These are phyloP conservation scores for Phengaris arion DNA, from an alignment of 2,888 invertebrate genomes.

Conservation along the genomic window DNA sequence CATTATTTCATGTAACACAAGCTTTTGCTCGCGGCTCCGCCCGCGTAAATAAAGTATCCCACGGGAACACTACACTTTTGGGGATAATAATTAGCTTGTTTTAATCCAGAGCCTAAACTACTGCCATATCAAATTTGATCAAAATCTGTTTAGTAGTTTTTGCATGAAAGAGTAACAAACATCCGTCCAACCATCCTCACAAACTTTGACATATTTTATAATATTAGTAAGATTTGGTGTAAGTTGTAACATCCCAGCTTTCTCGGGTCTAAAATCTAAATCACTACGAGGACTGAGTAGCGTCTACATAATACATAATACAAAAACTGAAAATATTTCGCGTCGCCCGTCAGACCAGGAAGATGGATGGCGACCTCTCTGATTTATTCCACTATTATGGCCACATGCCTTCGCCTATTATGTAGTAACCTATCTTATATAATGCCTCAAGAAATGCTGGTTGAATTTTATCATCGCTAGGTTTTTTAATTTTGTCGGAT, in stretches of 20 bases:
- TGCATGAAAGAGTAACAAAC: too few species aligned
- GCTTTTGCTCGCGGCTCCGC: too few species aligned
- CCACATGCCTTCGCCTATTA: conserved; percentile 31
- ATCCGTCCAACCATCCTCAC: too few species aligned
- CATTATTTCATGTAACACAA: too few species aligned
- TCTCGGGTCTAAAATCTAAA: neutral
- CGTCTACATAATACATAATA: conserved; percentile 45
- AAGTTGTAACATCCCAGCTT: neutral
- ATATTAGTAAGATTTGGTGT: too few species aligned
- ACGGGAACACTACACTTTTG: too few species aligned
- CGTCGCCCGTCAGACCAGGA: conserved; percentile 42
- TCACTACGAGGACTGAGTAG: neutral
- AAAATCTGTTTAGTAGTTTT: too few species aligned
- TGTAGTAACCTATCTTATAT: conserved; percentile 31
- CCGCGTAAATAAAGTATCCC: too few species aligned
- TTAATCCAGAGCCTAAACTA: too few species aligned
- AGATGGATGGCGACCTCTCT: conserved; percentile 55
- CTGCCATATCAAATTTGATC: too few species aligned
- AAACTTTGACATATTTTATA: too few species aligned
- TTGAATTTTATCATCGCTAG: neutral
- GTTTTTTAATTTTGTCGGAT: neutral
- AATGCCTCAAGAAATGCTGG: conserved; percentile 15
- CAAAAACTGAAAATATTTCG: conserved; percentile 52
- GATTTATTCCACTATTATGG: conserved; percentile 52
- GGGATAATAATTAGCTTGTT: too few species aligned